These are phyloP conservation scores for Osedax frankpressi DNA, from an alignment of 2,888 invertebrate species.

Conservation along the genomic window DNA sequence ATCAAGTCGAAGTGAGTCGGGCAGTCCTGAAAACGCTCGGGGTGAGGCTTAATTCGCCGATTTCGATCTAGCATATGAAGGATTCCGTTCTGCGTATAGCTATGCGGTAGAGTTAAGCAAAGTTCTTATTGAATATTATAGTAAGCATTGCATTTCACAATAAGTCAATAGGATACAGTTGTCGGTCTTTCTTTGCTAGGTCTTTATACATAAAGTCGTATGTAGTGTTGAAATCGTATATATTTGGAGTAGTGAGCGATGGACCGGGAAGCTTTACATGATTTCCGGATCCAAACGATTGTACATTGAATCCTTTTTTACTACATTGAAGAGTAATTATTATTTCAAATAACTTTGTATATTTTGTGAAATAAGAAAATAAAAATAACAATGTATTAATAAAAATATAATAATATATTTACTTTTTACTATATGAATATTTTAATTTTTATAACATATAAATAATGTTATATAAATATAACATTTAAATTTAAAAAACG, in stretches of 20 bases:
- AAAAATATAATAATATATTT: not conserved
- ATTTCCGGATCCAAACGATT: conserved; percentile 61
- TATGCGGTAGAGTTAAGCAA: conserved; percentile 28
- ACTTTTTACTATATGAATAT: not conserved
- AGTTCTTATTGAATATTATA: too few relatives aligned
- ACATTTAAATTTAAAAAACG: conserved; percentile 26
- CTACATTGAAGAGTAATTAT: conserved; percentile 48
- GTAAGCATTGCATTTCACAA: too few relatives aligned
- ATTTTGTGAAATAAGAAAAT: not conserved
- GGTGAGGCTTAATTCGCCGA: conserved; percentile 77
- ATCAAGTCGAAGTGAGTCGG: conserved; percentile 84
- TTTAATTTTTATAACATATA: not conserved
- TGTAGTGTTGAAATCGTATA: conserved; percentile 87
- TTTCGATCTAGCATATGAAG: conserved; percentile 96
- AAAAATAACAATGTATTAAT: not conserved
- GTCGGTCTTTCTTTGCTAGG: conserved; percentile 73
- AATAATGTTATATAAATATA: not conserved
- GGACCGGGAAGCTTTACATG: conserved; percentile 87
- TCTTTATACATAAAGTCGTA: conserved; percentile 92
- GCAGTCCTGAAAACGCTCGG: conserved; percentile 82
- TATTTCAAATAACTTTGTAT: not conserved
- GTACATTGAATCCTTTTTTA: conserved; percentile 89
- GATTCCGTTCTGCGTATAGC: conserved; percentile 90
- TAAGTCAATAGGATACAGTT: conserved; percentile 73
- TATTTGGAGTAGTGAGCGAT: conserved; percentile 77